phyloP scores from a whole-genome alignment of 2,888 invertebrate species.

The Drosophila macrospina region DNA sequence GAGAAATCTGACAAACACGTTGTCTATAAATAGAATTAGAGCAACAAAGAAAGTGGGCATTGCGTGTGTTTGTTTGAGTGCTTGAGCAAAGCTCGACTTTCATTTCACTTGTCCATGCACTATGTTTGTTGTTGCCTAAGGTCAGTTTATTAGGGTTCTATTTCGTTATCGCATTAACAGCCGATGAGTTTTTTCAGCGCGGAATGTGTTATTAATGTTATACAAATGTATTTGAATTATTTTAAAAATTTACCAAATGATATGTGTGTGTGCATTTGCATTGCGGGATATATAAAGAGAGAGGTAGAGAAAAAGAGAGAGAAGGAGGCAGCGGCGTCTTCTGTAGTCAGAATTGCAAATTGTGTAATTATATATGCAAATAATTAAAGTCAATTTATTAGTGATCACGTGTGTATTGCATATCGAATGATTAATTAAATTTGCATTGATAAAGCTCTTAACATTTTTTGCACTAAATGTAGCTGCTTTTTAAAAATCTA shows the following conservation, averaged over 20 bases:
- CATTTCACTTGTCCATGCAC: neutral
- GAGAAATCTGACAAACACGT: too few relatives aligned
- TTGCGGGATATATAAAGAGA: too few relatives aligned
- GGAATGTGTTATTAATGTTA: neutral
- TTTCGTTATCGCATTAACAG: constrained; percentile 1
- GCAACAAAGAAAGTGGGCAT: too few relatives aligned
- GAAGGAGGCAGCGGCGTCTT: too few relatives aligned
- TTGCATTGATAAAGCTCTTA: neutral
- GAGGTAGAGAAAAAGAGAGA: too few relatives aligned
- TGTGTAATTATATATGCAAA: too few relatives aligned
- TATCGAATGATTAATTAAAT: neutral
- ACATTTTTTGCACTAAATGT: neutral
- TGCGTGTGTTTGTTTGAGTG: constrained; percentile 3
- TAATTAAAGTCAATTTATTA: too few relatives aligned
- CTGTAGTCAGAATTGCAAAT: too few relatives aligned
- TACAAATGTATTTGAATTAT: constrained; percentile 1
- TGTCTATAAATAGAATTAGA: too few relatives aligned
- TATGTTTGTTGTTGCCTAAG: constrained; percentile 15
- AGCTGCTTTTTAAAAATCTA: constrained; percentile 15
- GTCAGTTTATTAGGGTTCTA: constrained; percentile 29
- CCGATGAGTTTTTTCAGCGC: constrained; percentile 8
- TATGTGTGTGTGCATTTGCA: too few relatives aligned
- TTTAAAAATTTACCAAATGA: neutral
- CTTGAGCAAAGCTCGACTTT: constrained; percentile 13
- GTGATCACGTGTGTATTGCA: neutral